A percentile compares a stretch with the other conserved stretches of the same genome.
These are phyloP conservation scores for Erynnis tages DNA, from an alignment of 2,888 invertebrate species.

Conservation along the genomic window DNA sequence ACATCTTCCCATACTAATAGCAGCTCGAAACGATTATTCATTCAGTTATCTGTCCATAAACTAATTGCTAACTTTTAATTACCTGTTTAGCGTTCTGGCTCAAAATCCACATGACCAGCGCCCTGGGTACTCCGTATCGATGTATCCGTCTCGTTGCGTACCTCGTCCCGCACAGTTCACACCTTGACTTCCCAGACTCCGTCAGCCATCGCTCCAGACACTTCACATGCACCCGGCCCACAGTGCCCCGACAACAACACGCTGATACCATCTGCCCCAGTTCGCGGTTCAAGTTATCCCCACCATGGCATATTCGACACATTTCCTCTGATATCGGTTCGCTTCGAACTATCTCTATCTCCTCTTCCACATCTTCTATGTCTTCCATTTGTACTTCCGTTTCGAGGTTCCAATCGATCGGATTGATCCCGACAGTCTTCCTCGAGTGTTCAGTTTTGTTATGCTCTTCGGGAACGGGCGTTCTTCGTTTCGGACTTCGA, in stretches of 20 bases:
- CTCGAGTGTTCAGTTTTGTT: constrained; percentile 33
- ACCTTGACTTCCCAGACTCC: constrained; percentile 85
- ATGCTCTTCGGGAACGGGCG: constrained; percentile 39
- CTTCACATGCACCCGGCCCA: constrained; percentile 86
- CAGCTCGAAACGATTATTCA: too few relatives aligned
- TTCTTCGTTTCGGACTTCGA: constrained; percentile 59
- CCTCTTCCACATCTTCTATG: constrained; percentile 36
- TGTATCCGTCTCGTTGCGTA: constrained; percentile 85
- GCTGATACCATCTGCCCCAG: constrained; percentile 66
- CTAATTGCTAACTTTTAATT: constrained; percentile 23
- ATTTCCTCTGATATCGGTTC: constrained; percentile 62
- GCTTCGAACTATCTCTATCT: constrained; percentile 45
- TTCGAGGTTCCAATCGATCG: constrained; percentile 50
- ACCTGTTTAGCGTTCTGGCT: constrained; percentile 77
- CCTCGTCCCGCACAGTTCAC: constrained; percentile 87
- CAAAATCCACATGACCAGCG: constrained; percentile 83
- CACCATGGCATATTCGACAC: constrained; percentile 76
- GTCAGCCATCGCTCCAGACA: constrained; percentile 90
- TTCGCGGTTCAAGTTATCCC: constrained; percentile 52
- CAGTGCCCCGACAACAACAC: constrained; percentile 82
- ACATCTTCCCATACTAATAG: too few relatives aligned
- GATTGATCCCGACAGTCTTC: constrained; percentile 36
- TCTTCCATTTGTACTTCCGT: constrained; percentile 37
- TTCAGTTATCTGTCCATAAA: too few relatives aligned
- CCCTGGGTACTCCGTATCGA: constrained; percentile 78